Conservation (phyloP, 2,888 invertebrate species). For the Tachina lurida region DNA sequence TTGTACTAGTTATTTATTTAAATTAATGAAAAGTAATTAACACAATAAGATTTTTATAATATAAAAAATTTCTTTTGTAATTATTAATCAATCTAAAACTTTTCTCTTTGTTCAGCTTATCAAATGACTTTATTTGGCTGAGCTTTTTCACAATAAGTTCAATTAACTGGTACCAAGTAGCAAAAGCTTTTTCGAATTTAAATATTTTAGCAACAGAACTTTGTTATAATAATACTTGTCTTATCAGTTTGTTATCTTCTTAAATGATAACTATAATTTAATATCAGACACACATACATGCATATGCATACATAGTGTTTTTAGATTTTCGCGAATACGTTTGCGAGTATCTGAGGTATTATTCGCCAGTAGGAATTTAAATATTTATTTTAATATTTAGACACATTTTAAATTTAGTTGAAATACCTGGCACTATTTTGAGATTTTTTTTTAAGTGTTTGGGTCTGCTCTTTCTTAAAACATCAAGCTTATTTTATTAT, state of each 20-base stretch:
- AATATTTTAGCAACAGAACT: background rate
- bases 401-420: too few species aligned
- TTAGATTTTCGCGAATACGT: too few species aligned
- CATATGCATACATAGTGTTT: too few species aligned
- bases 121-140: background rate
- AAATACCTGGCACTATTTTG: too few species aligned
- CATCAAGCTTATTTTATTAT: too few species aligned
- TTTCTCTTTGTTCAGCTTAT: background rate
- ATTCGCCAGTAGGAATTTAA: too few species aligned
- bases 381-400: too few species aligned
- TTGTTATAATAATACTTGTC: constrained; percentile 1
- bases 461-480: too few species aligned
- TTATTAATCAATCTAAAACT: background rate
- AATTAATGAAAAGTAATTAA: background rate
- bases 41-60: background rate
- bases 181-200: constrained; percentile 24
- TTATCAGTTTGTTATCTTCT: background rate
- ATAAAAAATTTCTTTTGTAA: background rate
- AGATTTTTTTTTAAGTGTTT: too few species aligned
- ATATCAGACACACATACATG: too few species aligned
- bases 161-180: background rate
- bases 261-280: too few species aligned
- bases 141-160: constrained; percentile 14
- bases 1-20: background rate
- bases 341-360: too few species aligned